Conservation (phyloP, 2,113 vertebrate species). For the Oncorhynchus keta region DNA sequence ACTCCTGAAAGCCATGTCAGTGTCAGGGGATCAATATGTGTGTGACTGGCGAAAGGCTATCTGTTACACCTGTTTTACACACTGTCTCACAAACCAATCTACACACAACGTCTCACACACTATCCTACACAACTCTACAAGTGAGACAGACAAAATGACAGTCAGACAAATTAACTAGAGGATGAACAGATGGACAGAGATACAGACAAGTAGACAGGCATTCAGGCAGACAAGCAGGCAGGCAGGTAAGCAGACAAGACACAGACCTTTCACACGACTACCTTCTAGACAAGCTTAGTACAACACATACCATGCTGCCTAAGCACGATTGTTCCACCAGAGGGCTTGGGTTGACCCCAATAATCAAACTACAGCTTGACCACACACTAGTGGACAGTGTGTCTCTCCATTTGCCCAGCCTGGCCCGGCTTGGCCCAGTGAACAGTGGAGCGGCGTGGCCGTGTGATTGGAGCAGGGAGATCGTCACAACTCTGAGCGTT, state of each 20-base stretch:
- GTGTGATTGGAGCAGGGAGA: conserved; percentile 42
- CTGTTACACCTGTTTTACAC: conserved; percentile 32
- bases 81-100: too few species aligned
- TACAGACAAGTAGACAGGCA: background rate
- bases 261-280: background rate
- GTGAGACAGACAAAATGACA: background rate
- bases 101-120: background rate
- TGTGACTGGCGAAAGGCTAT: conserved; percentile 28
- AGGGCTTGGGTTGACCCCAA: conserved; percentile 16
- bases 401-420: background rate
- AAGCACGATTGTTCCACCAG: conserved; percentile 2
- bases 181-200: background rate
- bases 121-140: background rate
- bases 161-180: background rate
- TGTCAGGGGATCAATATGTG: conserved; percentile 58
- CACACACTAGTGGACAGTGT: background rate
- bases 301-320: background rate
- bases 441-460: background rate
- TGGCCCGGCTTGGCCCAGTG: conserved; percentile 24
- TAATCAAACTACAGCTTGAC: conserved; percentile 35
- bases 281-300: background rate
- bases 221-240: background rate
- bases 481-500: conserved; percentile 36
- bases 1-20: conserved; percentile 7
- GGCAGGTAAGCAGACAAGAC: background rate